Percentiles rank a stretch among this genome's conserved stretches.
Evolutionary conservation across 2,888 invertebrate species (phyloP).

Genomic region (Spialia ferax): DNA sequence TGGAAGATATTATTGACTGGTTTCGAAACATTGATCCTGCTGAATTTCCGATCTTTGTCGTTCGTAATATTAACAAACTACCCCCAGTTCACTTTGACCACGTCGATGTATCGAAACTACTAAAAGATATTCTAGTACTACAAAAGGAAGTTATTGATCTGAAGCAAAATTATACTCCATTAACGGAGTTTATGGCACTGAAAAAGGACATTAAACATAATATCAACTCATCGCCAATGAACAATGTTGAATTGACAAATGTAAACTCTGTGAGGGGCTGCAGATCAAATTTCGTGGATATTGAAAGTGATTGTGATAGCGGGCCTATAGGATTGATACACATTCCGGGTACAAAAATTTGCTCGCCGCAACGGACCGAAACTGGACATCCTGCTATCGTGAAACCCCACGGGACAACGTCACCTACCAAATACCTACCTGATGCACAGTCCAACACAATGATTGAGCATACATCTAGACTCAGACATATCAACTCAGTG

Average conservation of each 20-base stretch:
- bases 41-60: conserved; percentile 10
- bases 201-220: not conserved
- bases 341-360: not conserved
- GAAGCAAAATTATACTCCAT: conserved; percentile 10
- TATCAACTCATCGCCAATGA: not conserved
- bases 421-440: not conserved
- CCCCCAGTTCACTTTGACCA: conserved; percentile 16
- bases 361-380: not conserved
- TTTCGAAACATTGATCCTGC: conserved; percentile 7
- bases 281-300: not conserved
- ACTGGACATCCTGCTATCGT: not conserved
- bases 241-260: not conserved
- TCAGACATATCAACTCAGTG: not conserved
- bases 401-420: not conserved
- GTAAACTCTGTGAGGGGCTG: not conserved
- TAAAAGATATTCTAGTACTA: conserved; percentile 11
- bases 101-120: not conserved
- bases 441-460: not conserved
- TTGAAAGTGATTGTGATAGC: conserved; percentile 1
- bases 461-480: not conserved
- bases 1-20: conserved; percentile 10
- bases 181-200: not conserved
- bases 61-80: conserved; percentile 16
- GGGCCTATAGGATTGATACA: conserved; percentile 22
- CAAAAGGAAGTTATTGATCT: not conserved